Percentiles rank a stretch among this genome's conserved stretches.
Conservation (phyloP, 2,888 invertebrate genomes). For the Drosophila cognata region DNA sequence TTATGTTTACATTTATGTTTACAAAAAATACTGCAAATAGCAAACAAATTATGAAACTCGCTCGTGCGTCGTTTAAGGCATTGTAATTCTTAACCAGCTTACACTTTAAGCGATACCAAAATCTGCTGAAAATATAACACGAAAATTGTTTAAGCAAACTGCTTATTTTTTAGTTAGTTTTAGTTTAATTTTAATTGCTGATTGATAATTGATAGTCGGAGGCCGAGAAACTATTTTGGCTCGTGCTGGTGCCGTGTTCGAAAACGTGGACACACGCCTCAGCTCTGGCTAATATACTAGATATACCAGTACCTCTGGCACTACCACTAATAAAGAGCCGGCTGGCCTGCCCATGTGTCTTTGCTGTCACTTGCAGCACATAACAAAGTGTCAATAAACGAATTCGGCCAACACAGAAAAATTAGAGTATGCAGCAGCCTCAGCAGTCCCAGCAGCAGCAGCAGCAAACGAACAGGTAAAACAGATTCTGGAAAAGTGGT, state of each 20-base stretch:
- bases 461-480: conserved; percentile 24
- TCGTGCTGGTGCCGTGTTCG: not conserved
- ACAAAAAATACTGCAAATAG: not conserved
- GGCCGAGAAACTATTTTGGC: not conserved
- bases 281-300: conserved; percentile 30
- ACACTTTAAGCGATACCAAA: not conserved
- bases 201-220: not conserved
- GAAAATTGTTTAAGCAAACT: not conserved
- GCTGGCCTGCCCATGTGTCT: conserved; percentile 41
- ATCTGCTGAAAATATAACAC: not conserved
- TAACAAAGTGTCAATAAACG: conserved; percentile 78
- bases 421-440: conserved; percentile 7
- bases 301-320: conserved; percentile 9
- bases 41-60: not conserved
- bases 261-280: not conserved
- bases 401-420: conserved; percentile 49
- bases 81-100: not conserved
- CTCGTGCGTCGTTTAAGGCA: not conserved
- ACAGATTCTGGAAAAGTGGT: conserved; percentile 27
- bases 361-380: conserved; percentile 71
- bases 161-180: not conserved
- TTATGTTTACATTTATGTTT: not conserved
- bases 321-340: conserved; percentile 25
- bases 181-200: not conserved
- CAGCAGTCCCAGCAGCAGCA: conserved; percentile 1